Conservation (phyloP, 2,888 invertebrate genomes). For the Copidosoma aretas region DNA sequence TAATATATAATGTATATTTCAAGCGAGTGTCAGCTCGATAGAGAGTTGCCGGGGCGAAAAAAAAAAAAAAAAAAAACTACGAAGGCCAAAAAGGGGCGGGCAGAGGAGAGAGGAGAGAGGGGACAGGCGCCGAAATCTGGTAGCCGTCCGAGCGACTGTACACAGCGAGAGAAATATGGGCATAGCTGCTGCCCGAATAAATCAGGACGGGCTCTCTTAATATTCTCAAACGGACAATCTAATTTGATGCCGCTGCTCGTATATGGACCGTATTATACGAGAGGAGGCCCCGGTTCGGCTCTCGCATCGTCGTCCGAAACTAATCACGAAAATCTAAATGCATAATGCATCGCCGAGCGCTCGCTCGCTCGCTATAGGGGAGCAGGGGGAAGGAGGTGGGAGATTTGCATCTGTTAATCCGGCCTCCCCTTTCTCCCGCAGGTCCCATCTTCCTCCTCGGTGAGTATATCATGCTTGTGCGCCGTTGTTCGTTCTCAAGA, state of each 20-base stretch:
- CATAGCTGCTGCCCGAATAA: conserved; percentile 9
- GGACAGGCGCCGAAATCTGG: conserved; percentile 2
- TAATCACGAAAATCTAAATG: conserved; percentile 32
- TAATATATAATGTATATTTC: conserved; percentile 6
- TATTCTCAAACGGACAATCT: conserved; percentile 20
- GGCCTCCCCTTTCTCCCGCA: neutral
- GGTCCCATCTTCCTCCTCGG: neutral
- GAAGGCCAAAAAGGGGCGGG: neutral
- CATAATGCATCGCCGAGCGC: conserved; percentile 20
- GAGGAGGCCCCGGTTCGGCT: too few species aligned
- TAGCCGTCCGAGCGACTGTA: conserved; percentile 1
- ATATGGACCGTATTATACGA: neutral
- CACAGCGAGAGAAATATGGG: neutral
- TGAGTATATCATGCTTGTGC: too few species aligned
- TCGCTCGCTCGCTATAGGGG: too few species aligned
- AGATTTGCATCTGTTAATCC: conserved; percentile 21
- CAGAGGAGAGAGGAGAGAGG: neutral
- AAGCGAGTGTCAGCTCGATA: conserved; percentile 16
- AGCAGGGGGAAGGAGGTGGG: neutral
- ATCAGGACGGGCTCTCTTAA: conserved; percentile 15
- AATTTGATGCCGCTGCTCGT: conserved; percentile 16
- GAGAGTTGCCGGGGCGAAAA: neutral
- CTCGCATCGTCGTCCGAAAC: conserved; percentile 6
- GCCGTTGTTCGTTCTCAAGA: conserved; percentile 26
- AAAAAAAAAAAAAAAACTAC: neutral